These are phyloP conservation scores for Leptosomus discolor DNA, from an alignment of 2,113 vertebrate species.

Conservation along the genomic window DNA sequence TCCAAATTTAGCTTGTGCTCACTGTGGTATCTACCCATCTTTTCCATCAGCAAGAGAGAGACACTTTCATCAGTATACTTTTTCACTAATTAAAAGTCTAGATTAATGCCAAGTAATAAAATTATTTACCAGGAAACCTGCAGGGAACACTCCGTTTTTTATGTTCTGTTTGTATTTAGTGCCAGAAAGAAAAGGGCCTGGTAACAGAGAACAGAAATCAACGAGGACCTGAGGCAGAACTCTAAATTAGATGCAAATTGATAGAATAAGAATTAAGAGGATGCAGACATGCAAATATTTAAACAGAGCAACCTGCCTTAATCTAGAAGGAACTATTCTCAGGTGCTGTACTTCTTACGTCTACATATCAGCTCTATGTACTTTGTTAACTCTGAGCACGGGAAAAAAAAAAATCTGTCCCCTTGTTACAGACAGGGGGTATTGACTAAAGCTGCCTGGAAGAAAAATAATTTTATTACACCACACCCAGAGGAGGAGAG, in stretches of 20 bases:
- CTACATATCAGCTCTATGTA: background rate
- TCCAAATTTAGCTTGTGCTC: background rate
- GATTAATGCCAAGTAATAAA: constrained; percentile 40
- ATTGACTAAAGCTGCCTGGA: constrained; percentile 11
- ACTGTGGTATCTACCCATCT: background rate
- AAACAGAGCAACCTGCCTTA: background rate
- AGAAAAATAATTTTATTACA: constrained; percentile 1
- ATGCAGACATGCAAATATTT: constrained; percentile 36
- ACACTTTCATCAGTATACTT: background rate
- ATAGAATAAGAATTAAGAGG: constrained; percentile 30
- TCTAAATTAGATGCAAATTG: constrained; percentile 42
- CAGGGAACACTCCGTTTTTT: constrained; percentile 2
- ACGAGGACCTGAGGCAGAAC: constrained; percentile 16
- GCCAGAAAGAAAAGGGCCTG: background rate
- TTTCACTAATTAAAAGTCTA: constrained; percentile 26
- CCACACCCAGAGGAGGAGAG: background rate
- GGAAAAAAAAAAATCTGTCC: background rate
- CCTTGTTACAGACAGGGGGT: background rate
- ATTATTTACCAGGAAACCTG: constrained; percentile 25
- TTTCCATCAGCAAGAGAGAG: background rate
- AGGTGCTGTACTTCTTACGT: background rate
- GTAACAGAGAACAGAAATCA: constrained; percentile 4
- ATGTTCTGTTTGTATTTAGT: constrained; percentile 21
- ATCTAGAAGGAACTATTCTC: constrained; percentile 16
- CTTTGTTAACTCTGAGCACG: background rate